Base-by-base conservation (phyloP, 2,113 vertebrate species). In the Tichodroma muraria region DNA sequence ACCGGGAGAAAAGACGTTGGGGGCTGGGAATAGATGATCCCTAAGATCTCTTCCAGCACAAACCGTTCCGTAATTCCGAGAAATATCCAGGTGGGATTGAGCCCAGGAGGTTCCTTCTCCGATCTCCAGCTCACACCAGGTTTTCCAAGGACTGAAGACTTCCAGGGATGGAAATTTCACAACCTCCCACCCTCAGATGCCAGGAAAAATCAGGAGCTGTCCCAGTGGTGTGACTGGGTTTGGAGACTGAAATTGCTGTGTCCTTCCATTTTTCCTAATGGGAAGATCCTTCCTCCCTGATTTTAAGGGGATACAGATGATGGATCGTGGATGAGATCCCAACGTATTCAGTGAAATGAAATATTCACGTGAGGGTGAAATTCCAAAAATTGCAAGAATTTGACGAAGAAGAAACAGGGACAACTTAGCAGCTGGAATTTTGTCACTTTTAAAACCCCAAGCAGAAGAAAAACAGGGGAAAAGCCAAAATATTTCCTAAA, bases 311-410 rank as follows among this genome's bases (percentile, higher is more conserved):
- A 28, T 0, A 2, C 3, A 15, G 50, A n/a, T 5, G 25, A 57
- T 1, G 19, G 49, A 27, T 28, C 17, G 4, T 3, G 31, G 68
- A 37, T 37, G 27, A 72, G 38, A 53, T 16, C 22, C 23, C 31
- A 14, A 30, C 0, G 1, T 5, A 15, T 27, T 63, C 25, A 20
- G n/a, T n/a, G n/a, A n/a, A n/a, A n/a, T n/a, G n/a, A n/a, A n/a
- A 1, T 5, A 15, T 27, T 63, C 25, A 20, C 4, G 0, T 2
- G 35, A 75, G 47, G 22, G 13, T 14, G 40, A 40, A 70, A 75
- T 2, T 38, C 16, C 28, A 68, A 69, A 68, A 20, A 9, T 24
- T 4, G 4, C 21, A 9, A 6, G 16, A 60, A 6, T 40, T 9
- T 16, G 8, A 37, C 28, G 22, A 8, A 24, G 8, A 14, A 54